Base-by-base conservation (phyloP, 2,888 invertebrate species). In the Phortica magna region DNA sequence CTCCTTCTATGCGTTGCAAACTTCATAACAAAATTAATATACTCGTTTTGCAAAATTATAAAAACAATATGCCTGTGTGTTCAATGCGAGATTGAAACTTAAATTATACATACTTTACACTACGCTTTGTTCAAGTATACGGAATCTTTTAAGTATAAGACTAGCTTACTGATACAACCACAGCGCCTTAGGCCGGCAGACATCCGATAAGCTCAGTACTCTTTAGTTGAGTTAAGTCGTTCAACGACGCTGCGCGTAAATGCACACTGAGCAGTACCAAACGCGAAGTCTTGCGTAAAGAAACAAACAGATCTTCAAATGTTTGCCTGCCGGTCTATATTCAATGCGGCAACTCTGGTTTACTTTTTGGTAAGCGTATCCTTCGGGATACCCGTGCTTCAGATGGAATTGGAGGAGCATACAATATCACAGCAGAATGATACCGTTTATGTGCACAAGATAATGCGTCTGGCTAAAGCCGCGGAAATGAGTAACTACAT, bases 401-500 rank as follows among this genome's bases (percentile, higher is more conserved):
- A 85, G 70, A 79, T 87, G 41, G 81, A 88, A 43, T 76, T 82
- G 55, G 74, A 83, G 71, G 85, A 84, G 77, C 83, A 87, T 75
- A 83, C 81, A 41, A 89, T 90, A 43, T 83, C 89, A 9, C 78
- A 85, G 73, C 77, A 85, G 74, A 88, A 89, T 55, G 85, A 90
- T 43, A 83, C 85, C 39, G 79, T 73, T 9, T 90, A 89, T 74
- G 89, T 90, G 59, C 82, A 84, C 67, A 82, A 85, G 0, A 77
- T 90, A 17, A 89, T 89, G 89, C 82, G 91, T 0, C 76, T 88
- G 73, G 88, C 91, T 22, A 89, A 91, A 68, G 83, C 90, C 14
- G 88, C 85, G 7, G 90, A 90, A 78, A 87, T 91, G 81, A 87
- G 84, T 14, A 88, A 84, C 78, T 91, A 87, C 72, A 90, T 91